Percentiles rank a stretch among this genome's conserved stretches.
Conservation (phyloP, 1,140 invertebrate genomes). For the Drosophila malerkotliana region DNA sequence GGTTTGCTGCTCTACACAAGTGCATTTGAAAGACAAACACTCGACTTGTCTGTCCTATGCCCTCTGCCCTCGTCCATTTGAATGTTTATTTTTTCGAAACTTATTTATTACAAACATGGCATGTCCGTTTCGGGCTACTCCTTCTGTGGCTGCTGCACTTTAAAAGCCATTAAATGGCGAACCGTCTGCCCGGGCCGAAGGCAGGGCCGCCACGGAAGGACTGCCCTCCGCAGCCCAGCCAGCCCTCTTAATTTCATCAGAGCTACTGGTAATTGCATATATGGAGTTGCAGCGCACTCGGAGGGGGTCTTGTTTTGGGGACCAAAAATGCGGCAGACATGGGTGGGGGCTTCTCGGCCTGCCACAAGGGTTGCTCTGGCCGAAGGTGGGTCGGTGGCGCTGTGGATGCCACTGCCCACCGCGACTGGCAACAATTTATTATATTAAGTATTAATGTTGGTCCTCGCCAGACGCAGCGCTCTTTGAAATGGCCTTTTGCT, state of each 20-base stretch:
- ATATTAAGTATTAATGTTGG: conserved; percentile 80
- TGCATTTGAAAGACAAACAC: conserved; percentile 13
- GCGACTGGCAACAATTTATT: conserved; percentile 81
- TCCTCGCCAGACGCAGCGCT: conserved; percentile 38
- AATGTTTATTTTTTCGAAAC: conserved; percentile 20
- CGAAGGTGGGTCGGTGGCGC: conserved; percentile 22
- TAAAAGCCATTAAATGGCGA: conserved; percentile 79
- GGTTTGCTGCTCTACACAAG: no score
- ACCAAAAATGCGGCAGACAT: conserved; percentile 34
- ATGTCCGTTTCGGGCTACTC: conserved; percentile 1
- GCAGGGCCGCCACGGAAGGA: conserved; percentile 11
- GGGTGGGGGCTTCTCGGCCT: background rate
- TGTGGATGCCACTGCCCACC: conserved; percentile 59
- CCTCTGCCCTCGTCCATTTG: background rate
- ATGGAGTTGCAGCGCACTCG: conserved; percentile 49
- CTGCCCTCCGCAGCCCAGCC: background rate
- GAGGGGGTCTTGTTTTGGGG: conserved; percentile 41
- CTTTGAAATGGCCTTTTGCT: conserved; percentile 6
- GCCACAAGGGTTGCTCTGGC: background rate
- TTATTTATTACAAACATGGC: conserved; percentile 42
- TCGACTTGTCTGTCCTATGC: background rate
- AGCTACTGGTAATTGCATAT: conserved; percentile 77
- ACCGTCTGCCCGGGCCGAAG: conserved; percentile 35
- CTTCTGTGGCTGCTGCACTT: conserved; percentile 51
- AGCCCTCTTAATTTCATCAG: conserved; percentile 79